Percentiles rank a stretch among this genome's conserved stretches.
Evolutionary conservation across 2,888 invertebrate genomes (phyloP).

Genomic region (Drosophila buzzatii): DNA sequence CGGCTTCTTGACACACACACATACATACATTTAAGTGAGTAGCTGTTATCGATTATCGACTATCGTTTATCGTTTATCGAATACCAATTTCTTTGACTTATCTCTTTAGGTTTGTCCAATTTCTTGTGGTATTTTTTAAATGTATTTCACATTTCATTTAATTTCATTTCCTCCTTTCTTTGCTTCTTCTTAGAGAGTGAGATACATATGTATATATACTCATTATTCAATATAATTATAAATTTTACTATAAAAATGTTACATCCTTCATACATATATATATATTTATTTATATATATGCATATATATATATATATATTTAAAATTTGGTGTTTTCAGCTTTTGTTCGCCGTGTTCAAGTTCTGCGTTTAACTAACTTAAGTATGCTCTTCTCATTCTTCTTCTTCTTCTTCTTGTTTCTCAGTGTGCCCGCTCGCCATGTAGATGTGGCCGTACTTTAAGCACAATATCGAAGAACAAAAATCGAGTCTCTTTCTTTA

Average conservation of each 20-base stretch:
- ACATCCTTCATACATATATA: conserved; percentile 50
- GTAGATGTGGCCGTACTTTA: conserved; percentile 68
- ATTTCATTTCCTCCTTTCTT: conserved; percentile 27
- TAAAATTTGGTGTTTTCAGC: conserved; percentile 77
- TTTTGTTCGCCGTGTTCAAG: conserved; percentile 54
- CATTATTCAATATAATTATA: conserved; percentile 64
- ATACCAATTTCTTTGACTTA: conserved; percentile 2
- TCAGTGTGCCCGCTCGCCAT: conserved; percentile 56
- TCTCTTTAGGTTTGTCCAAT: conserved; percentile 31
- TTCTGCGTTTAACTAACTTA: conserved; percentile 41
- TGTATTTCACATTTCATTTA: conserved; percentile 69
- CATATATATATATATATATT: conserved; percentile 48
- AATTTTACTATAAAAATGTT: conserved; percentile 77
- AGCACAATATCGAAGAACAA: conserved; percentile 45
- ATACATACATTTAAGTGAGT: conserved; percentile 27
- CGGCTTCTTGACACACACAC: conserved; percentile 35
- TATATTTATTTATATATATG: conserved; percentile 35
- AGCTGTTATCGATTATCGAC: conserved; percentile 28
- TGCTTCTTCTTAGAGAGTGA: conserved; percentile 31
- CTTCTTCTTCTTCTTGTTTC: conserved; percentile 11
- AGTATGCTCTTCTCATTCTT: conserved; percentile 22
- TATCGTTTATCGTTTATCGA: conserved; percentile 18
- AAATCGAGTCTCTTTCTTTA: conserved; percentile 42
- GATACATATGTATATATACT: conserved; percentile 30
- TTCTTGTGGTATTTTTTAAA: conserved; percentile 66